These are phyloP conservation scores for Varanus komodoensis DNA, from an alignment of 2,113 vertebrate species.

Conservation along the genomic window DNA sequence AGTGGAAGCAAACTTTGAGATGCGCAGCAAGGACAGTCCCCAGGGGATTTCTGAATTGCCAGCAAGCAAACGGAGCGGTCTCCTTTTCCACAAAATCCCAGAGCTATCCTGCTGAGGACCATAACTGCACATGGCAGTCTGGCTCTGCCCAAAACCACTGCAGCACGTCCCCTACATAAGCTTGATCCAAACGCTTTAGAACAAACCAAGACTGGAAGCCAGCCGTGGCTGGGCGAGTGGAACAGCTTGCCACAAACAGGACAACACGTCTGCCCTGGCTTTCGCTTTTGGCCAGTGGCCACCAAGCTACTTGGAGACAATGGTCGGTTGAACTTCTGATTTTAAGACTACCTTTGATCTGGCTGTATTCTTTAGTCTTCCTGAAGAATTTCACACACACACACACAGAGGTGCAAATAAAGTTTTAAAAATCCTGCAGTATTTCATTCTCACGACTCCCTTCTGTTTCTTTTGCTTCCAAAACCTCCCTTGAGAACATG, in stretches of 20 bases:
- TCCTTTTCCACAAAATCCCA: background rate
- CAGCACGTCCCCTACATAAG: background rate
- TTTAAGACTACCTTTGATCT: constrained; percentile 58
- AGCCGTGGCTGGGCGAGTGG: background rate
- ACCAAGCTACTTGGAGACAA: rapidly evolving
- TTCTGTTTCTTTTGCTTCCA: background rate
- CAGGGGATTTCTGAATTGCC: too few species aligned
- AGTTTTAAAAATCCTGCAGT: background rate
- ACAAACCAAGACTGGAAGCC: background rate
- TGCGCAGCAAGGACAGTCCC: background rate
- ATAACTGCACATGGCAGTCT: background rate
- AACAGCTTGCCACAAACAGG: background rate
- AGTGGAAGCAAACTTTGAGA: background rate
- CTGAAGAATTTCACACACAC: constrained; percentile 61
- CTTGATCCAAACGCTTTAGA: background rate
- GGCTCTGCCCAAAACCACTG: background rate
- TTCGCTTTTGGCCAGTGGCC: background rate
- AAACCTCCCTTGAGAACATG: background rate
- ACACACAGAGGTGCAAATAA: constrained; percentile 12
- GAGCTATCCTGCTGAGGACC: background rate
- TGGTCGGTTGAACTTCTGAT: constrained; percentile 7
- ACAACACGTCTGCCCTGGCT: background rate
- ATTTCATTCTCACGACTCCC: constrained; percentile 43
- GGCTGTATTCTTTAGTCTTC: constrained; percentile 72
- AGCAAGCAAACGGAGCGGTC: background rate